Evolutionary conservation across 2,113 vertebrate genomes (phyloP).

Genomic region (Sylvilagus bachmani): DNA sequence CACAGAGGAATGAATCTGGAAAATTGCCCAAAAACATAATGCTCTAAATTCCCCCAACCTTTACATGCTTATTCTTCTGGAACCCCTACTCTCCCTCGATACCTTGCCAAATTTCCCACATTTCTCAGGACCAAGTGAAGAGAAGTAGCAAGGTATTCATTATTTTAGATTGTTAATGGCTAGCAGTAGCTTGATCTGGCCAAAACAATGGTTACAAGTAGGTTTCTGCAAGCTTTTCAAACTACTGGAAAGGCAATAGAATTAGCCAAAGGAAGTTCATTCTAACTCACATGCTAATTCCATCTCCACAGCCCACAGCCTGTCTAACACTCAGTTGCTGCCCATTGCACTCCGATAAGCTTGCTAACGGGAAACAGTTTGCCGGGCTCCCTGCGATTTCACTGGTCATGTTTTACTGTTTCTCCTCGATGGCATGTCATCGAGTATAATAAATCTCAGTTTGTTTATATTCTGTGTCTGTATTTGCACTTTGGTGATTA

Average conservation of each 20-base stretch:
- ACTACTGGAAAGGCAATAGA: constrained; percentile 83
- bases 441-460: constrained; percentile 89
- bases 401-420: constrained; percentile 90
- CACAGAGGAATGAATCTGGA: constrained; percentile 49
- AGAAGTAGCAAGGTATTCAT: not conserved
- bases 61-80: not conserved
- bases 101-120: not conserved
- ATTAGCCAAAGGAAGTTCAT: constrained; percentile 84
- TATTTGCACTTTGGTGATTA: constrained; percentile 91
- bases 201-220: constrained; percentile 82
- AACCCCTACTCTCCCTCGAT: not conserved
- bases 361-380: constrained; percentile 84
- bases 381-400: constrained; percentile 85
- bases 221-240: constrained; percentile 82
- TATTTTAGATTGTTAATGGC: constrained; percentile 68
- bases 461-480: constrained; percentile 90
- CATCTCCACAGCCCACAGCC: constrained; percentile 71
- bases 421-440: constrained; percentile 86
- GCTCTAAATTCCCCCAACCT: not conserved
- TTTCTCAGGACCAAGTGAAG: constrained; percentile 51
- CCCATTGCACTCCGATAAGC: constrained; percentile 68
- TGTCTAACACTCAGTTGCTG: constrained; percentile 80
- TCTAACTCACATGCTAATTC: constrained; percentile 79
- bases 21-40: constrained; percentile 66
- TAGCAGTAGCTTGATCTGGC: constrained; percentile 42